phyloP scores from a whole-genome alignment of 2,113 vertebrate species.

The Callipepla squamata region DNA sequence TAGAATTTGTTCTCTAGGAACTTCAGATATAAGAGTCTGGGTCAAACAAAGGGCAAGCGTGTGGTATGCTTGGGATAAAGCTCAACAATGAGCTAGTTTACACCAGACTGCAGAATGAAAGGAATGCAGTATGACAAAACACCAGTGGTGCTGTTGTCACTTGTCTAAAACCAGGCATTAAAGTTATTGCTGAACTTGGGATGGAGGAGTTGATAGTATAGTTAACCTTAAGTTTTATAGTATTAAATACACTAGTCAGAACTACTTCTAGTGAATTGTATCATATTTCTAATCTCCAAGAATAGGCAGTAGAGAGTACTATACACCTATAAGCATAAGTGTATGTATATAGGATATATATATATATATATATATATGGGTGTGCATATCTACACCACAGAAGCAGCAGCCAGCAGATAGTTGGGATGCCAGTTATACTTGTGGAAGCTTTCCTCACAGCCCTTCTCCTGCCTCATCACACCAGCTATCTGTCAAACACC shows the following conservation, averaged over 20 bases:
- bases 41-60: constrained; percentile 40
- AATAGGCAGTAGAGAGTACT: not conserved
- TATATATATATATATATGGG: no score
- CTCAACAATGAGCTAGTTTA: constrained; percentile 26
- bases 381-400: not conserved
- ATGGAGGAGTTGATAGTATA: not conserved
- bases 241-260: not conserved
- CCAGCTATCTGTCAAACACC: not conserved
- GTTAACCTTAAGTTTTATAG: not conserved
- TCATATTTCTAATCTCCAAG: not conserved
- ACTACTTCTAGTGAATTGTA: not conserved
- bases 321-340: not conserved
- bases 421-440: not conserved
- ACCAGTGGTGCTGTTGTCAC: not conserved
- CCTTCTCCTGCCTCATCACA: not conserved
- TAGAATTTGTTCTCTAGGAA: constrained; percentile 50
- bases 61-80: not conserved
- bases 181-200: not conserved
- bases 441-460: not conserved
- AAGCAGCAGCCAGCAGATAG: not conserved
- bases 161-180: not conserved
- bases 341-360: accelerated
- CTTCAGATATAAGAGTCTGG: constrained; percentile 24
- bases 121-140: constrained; percentile 9
- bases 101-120: constrained; percentile 6